Percentiles rank a stretch among this genome's conserved stretches.
These are phyloP conservation scores for Noctuana brunneofusca DNA, from an alignment of 2,888 invertebrate genomes.

Conservation along the genomic window DNA sequence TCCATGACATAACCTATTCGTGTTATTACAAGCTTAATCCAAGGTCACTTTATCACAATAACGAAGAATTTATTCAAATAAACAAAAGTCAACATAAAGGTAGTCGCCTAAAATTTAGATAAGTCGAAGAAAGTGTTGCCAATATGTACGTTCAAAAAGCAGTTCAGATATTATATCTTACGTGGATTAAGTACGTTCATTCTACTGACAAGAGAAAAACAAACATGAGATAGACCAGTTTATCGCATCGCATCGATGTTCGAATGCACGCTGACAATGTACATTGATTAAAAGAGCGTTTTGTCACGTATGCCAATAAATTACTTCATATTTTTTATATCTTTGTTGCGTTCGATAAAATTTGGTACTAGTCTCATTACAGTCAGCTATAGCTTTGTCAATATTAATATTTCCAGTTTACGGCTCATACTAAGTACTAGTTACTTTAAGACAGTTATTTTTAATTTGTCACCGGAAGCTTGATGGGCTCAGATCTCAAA, in stretches of 20 bases:
- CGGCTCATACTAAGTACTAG: too few species aligned
- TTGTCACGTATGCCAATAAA: slow-evolving; percentile 18
- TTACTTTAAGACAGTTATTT: too few species aligned
- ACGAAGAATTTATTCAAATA: slow-evolving; percentile 9
- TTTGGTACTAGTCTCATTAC: too few species aligned
- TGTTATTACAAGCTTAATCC: neutral
- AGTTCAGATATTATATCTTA: slow-evolving; percentile 13
- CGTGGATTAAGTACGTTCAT: slow-evolving; percentile 5
- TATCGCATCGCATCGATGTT: slow-evolving; percentile 19
- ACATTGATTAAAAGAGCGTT: slow-evolving; percentile 15
- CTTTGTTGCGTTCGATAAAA: neutral
- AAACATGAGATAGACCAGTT: slow-evolving; percentile 15
- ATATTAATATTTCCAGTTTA: too few species aligned
- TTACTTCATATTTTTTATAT: neutral
- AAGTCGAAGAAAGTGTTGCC: slow-evolving; percentile 4
- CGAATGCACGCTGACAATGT: slow-evolving; percentile 15
- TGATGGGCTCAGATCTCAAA: neutral
- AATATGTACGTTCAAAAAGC: neutral
- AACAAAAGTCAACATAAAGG: neutral
- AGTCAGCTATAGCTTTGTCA: too few species aligned
- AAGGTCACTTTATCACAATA: slow-evolving; percentile 7
- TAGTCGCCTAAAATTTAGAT: neutral
- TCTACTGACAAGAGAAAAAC: slow-evolving; percentile 12
- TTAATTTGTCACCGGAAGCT: too few species aligned
- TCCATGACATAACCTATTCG: slow-evolving; percentile 11